Base-by-base conservation (phyloP, 1,140 invertebrate genomes). In the Hyles vespertilio region DNA sequence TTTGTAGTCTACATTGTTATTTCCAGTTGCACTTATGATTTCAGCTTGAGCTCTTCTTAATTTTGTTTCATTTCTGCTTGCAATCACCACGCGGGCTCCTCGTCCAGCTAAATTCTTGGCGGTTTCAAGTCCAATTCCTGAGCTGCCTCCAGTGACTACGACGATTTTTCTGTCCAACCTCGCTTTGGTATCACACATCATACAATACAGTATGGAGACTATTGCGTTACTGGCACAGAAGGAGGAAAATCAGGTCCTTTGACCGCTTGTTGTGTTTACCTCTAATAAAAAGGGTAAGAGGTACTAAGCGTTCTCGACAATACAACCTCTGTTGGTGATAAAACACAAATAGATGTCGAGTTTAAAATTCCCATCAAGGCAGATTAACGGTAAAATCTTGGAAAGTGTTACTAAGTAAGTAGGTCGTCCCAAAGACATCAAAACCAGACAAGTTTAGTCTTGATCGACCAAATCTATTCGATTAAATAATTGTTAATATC, bases 81-180 rank as follows among this genome's bases (percentile, higher is more conserved):
- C 95, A 79, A 97, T 91, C 36, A 96, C 92, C n/a, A 97, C 92
- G 84, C 89, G 93, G 1, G 95, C 95, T 43, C 93, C 92, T 67
- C 92, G 79, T 67, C 84, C 88, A 0, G 94, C 95, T 63, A 96
- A 81, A 65, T 92, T 91, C 63, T 89, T 81, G 0, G 93, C 94
- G 45, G 94, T 92, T 89, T 95, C 95, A 88, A 93, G 94, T 7
- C 96, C 96, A 70, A 97, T 95, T 1, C 96, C 96, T 58, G 93
- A 92, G 81, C 95, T 97, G 3, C 94, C 93, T 58, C 96, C 96
- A 10, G 96, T 97, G 7, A 97, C 87, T 40, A 97, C 91, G 1
- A 93, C 91, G 11, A 95, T 91, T 90, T 97, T 96, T 1, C 91
- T 93, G 56, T 84, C 70, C 8, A 88, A 56, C n/a, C 70, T 73